Conservation (phyloP, 2,888 invertebrate genomes). For the Pardosa pseudoannulata region DNA sequence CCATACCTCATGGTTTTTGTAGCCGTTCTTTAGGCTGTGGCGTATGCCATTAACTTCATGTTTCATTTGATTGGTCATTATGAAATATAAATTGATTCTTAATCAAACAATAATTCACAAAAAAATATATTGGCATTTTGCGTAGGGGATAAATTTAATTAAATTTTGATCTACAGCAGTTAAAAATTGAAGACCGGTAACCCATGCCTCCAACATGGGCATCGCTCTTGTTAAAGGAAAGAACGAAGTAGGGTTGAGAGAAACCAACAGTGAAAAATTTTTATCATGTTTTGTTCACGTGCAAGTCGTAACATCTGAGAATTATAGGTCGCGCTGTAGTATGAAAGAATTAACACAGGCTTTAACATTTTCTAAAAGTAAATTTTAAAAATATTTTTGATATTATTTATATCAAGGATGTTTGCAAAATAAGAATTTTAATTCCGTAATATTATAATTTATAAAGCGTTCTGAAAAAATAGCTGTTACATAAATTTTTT, state of each 20-base stretch:
- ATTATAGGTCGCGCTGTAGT: no score
- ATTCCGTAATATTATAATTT: no score
- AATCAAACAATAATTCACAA: background rate
- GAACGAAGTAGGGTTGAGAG: conserved; percentile 56
- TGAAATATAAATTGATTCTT: conserved; percentile 26
- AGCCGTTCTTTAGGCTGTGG: conserved; percentile 59
- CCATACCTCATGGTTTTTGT: conserved; percentile 67
- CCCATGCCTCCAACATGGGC: conserved; percentile 43
- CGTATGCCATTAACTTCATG: conserved; percentile 63
- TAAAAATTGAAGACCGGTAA: conserved; percentile 53
- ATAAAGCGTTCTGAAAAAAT: no score
- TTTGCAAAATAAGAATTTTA: no score
- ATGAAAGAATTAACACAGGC: no score
- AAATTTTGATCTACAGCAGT: conserved; percentile 18
- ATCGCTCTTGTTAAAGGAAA: conserved; percentile 49
- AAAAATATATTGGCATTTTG: conserved; percentile 63
- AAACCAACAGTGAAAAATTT: background rate
- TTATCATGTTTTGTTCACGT: conserved; percentile 63
- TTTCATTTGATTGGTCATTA: conserved; percentile 69
- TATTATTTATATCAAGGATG: no score
- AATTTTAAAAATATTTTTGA: no score
- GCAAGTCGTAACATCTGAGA: no score
- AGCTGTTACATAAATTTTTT: no score
- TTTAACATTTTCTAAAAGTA: no score
- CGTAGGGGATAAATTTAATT: conserved; percentile 35